Evolutionary conservation across 2,797 vertebrate genomes (phyloP), one percentile per base, ranked within the genome.

Genomic region (Prionace glauca): DNA sequence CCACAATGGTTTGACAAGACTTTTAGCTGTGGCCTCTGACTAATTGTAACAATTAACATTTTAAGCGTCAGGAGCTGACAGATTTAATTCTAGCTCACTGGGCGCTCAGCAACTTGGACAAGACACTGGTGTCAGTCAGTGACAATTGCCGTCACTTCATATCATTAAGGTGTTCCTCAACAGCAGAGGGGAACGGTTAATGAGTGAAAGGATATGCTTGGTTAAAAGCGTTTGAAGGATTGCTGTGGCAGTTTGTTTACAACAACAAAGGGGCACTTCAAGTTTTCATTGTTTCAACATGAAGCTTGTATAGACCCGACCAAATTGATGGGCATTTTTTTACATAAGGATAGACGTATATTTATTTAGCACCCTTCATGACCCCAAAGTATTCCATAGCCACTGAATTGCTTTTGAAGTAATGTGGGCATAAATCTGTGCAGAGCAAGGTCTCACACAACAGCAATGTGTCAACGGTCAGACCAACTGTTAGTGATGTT

Each of bases 31-130:
- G 97, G 97, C 97, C 96, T 96, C 77, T 95, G 97, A 96, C 96
- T 97, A 97, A 97, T 97, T 97, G 97, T 97, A 96, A 96, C 96
- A 96, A 96, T 97, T 97, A 97, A 97, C 97, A 97, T 88, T 60
- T 96, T 95, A 29, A 96, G 96, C 96, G 95, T 97, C 96, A 96
- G 96, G 96, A 67, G 36, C 65, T 69, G 65, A 69, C 65, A 69
- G 90, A 91, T 91, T 45, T 91, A 91, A 91, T 91, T 91, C 26
- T 22, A 69, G 18, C 62, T 69, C 65, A 67, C 90, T 41, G 18
- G 90, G 5, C 36, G 32, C 29, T 91, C 32, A 9, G 88, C 26
- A 91, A 91, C 88, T 62, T 20, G 32, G 62, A 93, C n/a, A 67
- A 67, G 65, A 22, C 65, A n/a, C 65, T 69, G 65, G 88, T 91